Base-by-base conservation (phyloP, 2,797 vertebrate species). In the Hafferia zeledoni region DNA sequence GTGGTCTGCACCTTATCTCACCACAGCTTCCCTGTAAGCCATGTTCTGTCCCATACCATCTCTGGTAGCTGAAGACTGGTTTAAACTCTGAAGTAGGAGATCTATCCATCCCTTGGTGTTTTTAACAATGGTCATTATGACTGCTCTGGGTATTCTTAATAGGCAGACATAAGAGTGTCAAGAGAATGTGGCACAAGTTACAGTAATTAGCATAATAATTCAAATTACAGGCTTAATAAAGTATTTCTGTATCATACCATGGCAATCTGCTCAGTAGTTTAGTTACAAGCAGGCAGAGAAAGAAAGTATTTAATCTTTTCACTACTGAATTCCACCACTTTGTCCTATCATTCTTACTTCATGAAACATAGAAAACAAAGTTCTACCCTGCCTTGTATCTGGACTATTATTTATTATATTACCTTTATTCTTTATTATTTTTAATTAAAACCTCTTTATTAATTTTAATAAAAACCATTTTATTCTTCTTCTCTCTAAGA, bases 131-230 rank as follows among this genome's bases (percentile, higher is more conserved):
- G 37, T 75, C 12, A 7, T 59, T 87, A 85, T 3, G 8, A 63
- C 46, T 52, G 9, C 49, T 83, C 35, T 28, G 31, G 15, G 9
- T 85, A 37, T 60, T 85, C 25, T 28, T 69, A n/a, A 56, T 67
- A 59, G 47, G 35, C 14, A 91, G 46, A 72, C 43, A 31, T 65
- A 70, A 71, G 46, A 19, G 68, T 83, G 50, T 49, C 60, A 75
- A 63, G 68, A 80, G 22, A 87, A 91, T 28, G 17, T 56, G 56
- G 53, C 1, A 5, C 1, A 5, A 87, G 77, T 70, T 72, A 59
- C 47, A 50, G 30, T 70, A 89, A 93, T 83, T 78, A 93, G 17
- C 78, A 85, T 65, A 85, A 80, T n/a, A 67, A 85, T 89, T 91
- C 43, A 86, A 86, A 47, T 23, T 13, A 41, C 56, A 86, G 20